Base-by-base conservation (phyloP, 2,113 vertebrate species). In the Gobius niger region DNA sequence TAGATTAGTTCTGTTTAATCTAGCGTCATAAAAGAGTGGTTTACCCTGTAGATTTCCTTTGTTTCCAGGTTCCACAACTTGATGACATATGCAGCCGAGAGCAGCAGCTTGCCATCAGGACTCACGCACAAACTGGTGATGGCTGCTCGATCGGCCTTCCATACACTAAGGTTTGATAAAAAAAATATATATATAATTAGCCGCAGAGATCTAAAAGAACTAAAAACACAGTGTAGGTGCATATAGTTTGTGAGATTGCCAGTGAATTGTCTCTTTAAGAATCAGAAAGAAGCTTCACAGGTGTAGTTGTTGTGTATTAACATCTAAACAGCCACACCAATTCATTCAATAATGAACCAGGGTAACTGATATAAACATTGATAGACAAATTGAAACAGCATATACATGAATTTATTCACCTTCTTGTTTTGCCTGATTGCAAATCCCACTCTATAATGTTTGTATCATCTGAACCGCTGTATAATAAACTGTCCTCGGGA, bases 61-160 rank as follows among this genome's bases (percentile, higher is more conserved):
- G 96, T 98, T 88, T 97, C 96, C 92, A 99, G 91, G 92, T 97
- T 93, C 97, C 98, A 99, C 89, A 99, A 94, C 88, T 98, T 99
- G 92, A 99, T 99, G 65, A 92, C 91, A 87, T 94, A 94, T 75
- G 96, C 96, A 0, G 96, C 98, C 69, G 98, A 98, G 47, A 99
- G 94, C 81, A 99, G 90, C 87, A 97, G 94, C 81, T 95, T 97
- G 42, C 98, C 98, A 80, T 98, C 95, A 47, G 96, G 96, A 85
- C 96, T 97, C 87, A 99, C 91, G 85, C 95, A 98, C 68, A 99
- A 67, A 82, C 94, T 94, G 77, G 91, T 98, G 82, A 99, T 93
- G 0, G 96, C 94, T 66, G 93, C 91, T 3, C 91, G 94, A 89
- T 99, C 96, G 0, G 94, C 98, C 93, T 98, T 99, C 98, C 98